phyloP scores from a whole-genome alignment of 2,888 invertebrate genomes.

The Molanna angustata region DNA sequence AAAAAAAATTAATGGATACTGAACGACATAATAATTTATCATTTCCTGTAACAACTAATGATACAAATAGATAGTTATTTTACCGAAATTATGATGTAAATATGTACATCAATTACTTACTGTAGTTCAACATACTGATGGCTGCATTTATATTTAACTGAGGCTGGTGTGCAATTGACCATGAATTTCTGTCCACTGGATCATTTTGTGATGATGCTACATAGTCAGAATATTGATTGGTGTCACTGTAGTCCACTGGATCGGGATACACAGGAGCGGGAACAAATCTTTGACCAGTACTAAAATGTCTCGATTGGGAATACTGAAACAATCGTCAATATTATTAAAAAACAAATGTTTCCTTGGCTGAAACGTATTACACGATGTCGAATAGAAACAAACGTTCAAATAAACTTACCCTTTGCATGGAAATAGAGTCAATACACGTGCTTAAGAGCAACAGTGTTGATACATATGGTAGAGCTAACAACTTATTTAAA shows the following conservation, averaged over 20 bases:
- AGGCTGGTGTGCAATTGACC: slow-evolving; percentile 25
- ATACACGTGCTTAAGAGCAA: slow-evolving; percentile 30
- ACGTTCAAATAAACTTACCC: slow-evolving; percentile 14
- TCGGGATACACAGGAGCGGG: slow-evolving; percentile 31
- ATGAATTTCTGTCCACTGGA: slow-evolving; percentile 17
- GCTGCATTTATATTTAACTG: slow-evolving; percentile 24
- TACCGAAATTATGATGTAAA: too few species aligned
- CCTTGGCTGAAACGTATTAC: too few species aligned
- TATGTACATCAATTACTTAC: too few species aligned
- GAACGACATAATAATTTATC: too few species aligned
- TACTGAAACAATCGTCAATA: slow-evolving; percentile 20
- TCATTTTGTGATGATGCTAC: slow-evolving; percentile 21
- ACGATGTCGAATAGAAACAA: too few species aligned
- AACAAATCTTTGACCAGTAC: slow-evolving; percentile 20
- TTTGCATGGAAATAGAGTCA: slow-evolving; percentile 23
- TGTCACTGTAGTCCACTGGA: slow-evolving; percentile 25
- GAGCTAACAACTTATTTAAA: slow-evolving; percentile 17
- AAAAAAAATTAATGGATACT: too few species aligned
- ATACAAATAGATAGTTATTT: too few species aligned
- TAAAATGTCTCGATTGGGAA: slow-evolving; percentile 21
- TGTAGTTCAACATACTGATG: slow-evolving; percentile 24
- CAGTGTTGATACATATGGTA: slow-evolving; percentile 32
- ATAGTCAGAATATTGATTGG: slow-evolving; percentile 26
- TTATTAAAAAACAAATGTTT: too few species aligned
- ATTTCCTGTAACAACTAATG: too few species aligned